A percentile compares a stretch with the other conserved stretches of the same genome.
These are phyloP conservation scores for Cavia porcellus DNA, from an alignment of 2,113 vertebrate genomes.

Conservation along the genomic window DNA sequence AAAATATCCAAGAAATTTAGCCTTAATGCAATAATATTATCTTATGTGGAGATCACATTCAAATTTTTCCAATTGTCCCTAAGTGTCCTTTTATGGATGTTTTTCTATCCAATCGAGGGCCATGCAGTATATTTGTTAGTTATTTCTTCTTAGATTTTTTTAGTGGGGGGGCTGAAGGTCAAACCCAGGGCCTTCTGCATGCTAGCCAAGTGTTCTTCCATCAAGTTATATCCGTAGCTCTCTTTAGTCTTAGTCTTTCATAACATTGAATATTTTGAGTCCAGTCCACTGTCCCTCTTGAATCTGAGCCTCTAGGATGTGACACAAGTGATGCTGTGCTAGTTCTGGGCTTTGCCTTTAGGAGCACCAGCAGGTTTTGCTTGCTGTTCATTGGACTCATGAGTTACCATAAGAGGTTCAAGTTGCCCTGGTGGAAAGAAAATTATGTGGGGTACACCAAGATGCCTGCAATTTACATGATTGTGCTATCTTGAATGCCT, in stretches of 20 bases:
- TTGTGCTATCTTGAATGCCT: not conserved
- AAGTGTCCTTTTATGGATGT: not conserved
- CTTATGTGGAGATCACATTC: conserved; percentile 34
- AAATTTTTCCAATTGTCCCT: not conserved
- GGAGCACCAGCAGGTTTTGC: not conserved
- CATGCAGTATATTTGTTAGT: not conserved
- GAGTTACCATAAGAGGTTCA: not conserved
- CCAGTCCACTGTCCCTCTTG: not conserved
- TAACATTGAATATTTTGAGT: not conserved
- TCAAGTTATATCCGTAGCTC: not conserved
- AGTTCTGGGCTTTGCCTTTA: not conserved
- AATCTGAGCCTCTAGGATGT: not conserved
- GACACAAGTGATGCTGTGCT: not conserved
- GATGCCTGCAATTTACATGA: not conserved
- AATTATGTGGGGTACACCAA: not conserved
- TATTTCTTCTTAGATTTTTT: not conserved
- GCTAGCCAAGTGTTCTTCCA: not conserved
- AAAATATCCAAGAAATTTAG: not conserved
- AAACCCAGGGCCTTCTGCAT: too few relatives aligned
- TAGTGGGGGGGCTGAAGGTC: not conserved
- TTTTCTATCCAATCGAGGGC: not conserved
- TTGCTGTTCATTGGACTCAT: not conserved
- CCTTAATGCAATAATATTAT: conserved; percentile 12
- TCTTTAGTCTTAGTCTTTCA: not conserved
- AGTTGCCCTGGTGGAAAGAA: not conserved